A percentile compares a stretch with the other conserved stretches of the same genome.
Evolutionary conservation across 2,113 vertebrate species (phyloP).

Genomic region (Urocolius indicus): DNA sequence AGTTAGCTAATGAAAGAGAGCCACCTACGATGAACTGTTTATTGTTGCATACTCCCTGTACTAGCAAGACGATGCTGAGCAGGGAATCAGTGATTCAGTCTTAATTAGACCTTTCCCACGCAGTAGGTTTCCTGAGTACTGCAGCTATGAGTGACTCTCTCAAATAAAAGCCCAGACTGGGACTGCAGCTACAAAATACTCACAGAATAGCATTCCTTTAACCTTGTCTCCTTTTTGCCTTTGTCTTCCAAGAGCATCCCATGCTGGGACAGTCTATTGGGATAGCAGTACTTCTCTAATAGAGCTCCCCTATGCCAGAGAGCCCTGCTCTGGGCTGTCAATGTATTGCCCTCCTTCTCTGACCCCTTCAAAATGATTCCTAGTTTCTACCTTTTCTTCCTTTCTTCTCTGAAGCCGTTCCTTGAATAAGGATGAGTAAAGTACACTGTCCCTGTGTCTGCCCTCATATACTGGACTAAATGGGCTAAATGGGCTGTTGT

Average conservation of each 20-base stretch:
- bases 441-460: background rate
- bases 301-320: accelerated
- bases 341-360: background rate
- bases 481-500: background rate
- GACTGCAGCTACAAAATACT: background rate
- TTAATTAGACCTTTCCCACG: conserved; percentile 23
- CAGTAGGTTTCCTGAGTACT: background rate
- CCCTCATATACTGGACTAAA: background rate
- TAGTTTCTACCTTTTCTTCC: background rate
- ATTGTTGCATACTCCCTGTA: background rate
- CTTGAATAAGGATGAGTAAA: background rate
- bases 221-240: background rate
- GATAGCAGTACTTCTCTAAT: background rate
- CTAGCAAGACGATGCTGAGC: accelerated
- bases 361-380: background rate
- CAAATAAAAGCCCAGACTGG: conserved; percentile 9
- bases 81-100: conserved; percentile 1
- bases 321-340: background rate
- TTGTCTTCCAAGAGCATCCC: background rate
- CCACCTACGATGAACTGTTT: conserved; percentile 5
- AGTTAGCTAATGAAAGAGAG: conserved; percentile 9
- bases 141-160: background rate
- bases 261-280: background rate
- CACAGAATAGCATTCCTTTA: background rate
- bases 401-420: background rate